phyloP scores from a whole-genome alignment of 1,140 invertebrate species.

The Magallana ariakensis region DNA sequence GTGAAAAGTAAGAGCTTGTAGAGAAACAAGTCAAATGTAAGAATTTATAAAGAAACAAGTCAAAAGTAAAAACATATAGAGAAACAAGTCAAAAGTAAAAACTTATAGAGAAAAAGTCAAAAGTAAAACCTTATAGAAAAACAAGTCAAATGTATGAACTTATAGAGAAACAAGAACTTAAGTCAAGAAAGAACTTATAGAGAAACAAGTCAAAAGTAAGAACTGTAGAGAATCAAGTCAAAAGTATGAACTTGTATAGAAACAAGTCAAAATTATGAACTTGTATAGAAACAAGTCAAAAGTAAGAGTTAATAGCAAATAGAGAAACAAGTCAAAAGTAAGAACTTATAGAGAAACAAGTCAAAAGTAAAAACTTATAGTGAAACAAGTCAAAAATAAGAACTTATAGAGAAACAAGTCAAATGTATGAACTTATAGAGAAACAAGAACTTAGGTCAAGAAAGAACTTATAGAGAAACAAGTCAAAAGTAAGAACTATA shows the following conservation, averaged over 20 bases:
- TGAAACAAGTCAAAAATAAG: no score
- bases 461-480: no score
- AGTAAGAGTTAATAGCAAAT: background rate
- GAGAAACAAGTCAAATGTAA: slow-evolving; percentile 74
- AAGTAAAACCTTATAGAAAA: background rate
- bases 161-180: background rate
- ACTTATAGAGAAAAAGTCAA: no score
- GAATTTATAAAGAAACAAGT: slow-evolving; percentile 57
- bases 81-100: background rate
- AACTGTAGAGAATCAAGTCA: background rate
- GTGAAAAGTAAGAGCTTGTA: slow-evolving; percentile 74
- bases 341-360: no score
- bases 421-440: no score
- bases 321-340: no score
- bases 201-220: background rate
- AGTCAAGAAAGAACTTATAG: background rate
- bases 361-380: no score
- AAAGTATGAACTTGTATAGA: background rate
- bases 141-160: background rate
- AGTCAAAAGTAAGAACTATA: no score
- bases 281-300: background rate
- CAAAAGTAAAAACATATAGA: background rate
- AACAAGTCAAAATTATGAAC: background rate
- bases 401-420: no score
- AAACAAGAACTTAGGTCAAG: no score